A percentile compares a stretch with the other conserved stretches of the same genome.
These are phyloP conservation scores for Equus przewalskii DNA, from an alignment of 2,113 vertebrate species.

Conservation along the genomic window DNA sequence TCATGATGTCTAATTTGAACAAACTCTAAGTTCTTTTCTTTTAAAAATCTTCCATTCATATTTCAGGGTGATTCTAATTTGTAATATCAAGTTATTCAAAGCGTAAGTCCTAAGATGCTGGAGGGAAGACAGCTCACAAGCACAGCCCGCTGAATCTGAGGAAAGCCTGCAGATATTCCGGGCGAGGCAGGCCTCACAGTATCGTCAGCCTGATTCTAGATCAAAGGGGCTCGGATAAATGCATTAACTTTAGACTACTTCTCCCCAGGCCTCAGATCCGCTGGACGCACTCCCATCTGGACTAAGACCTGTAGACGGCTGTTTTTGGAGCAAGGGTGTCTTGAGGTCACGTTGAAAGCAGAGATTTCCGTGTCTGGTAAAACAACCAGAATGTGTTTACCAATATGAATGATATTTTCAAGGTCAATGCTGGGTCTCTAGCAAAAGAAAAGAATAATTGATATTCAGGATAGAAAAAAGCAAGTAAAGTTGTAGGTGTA, in stretches of 20 bases:
- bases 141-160: background rate
- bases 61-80: slow-evolving; percentile 35
- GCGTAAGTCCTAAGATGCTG: background rate
- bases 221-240: background rate
- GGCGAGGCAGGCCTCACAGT: background rate
- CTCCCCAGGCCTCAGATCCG: background rate
- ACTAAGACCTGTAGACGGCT: background rate
- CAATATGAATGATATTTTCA: slow-evolving; percentile 24
- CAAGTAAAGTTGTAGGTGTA: background rate
- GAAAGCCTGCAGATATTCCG: background rate
- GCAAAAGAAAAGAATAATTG: background rate
- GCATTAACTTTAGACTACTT: background rate
- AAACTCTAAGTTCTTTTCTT: slow-evolving; percentile 6
- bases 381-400: slow-evolving; percentile 32
- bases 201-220: background rate
- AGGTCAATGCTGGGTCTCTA: slow-evolving; percentile 34
- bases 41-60: slow-evolving; percentile 17
- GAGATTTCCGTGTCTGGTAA: slow-evolving; percentile 43
- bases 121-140: background rate
- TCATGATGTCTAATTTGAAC: background rate
- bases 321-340: slow-evolving; percentile 29
- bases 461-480: background rate
- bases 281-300: background rate
- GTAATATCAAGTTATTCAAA: slow-evolving; percentile 1
- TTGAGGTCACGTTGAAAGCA: slow-evolving; percentile 35